Evolutionary conservation across 1,140 invertebrate genomes (phyloP).

Genomic region (Vanessa tameamea): DNA sequence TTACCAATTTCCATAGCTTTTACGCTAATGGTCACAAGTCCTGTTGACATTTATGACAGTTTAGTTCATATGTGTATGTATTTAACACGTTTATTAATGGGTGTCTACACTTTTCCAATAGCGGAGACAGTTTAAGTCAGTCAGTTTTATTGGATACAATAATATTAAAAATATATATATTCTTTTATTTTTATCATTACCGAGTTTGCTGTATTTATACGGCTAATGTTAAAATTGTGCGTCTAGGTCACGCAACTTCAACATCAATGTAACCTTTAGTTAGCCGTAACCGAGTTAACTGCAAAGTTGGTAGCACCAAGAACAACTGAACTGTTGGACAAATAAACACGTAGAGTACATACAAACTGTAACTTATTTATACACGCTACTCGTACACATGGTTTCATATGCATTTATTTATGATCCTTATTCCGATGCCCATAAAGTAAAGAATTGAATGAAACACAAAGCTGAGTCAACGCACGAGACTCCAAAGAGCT

Average conservation of each 20-base stretch:
- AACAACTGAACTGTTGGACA: conserved; percentile 25
- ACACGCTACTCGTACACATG: conserved; percentile 32
- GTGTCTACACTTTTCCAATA: too few relatives aligned
- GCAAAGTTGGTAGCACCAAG: conserved; percentile 1
- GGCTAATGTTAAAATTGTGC: conserved; percentile 4
- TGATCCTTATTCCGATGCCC: neutral
- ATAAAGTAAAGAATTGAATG: conserved; percentile 15
- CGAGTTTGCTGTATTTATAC: neutral
- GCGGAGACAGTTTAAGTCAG: too few relatives aligned
- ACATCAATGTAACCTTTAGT: conserved; percentile 11
- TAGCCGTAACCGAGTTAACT: conserved; percentile 18
- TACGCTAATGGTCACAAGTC: too few relatives aligned
- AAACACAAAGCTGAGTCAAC: neutral
- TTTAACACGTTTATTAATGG: too few relatives aligned
- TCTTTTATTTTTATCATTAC: neutral
- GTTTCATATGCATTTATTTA: neutral
- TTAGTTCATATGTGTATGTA: too few relatives aligned
- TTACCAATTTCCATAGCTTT: neutral
- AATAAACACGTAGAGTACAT: conserved; percentile 37
- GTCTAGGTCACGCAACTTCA: neutral
- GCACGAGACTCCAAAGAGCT: conserved; percentile 30
- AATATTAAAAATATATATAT: too few relatives aligned
- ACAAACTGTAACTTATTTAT: conserved; percentile 49
- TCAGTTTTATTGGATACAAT: too few relatives aligned
- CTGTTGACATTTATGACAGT: too few relatives aligned